These are phyloP conservation scores for Diplogasteroides magnus DNA, from an alignment of 1,140 invertebrate genomes.

Conservation along the genomic window DNA sequence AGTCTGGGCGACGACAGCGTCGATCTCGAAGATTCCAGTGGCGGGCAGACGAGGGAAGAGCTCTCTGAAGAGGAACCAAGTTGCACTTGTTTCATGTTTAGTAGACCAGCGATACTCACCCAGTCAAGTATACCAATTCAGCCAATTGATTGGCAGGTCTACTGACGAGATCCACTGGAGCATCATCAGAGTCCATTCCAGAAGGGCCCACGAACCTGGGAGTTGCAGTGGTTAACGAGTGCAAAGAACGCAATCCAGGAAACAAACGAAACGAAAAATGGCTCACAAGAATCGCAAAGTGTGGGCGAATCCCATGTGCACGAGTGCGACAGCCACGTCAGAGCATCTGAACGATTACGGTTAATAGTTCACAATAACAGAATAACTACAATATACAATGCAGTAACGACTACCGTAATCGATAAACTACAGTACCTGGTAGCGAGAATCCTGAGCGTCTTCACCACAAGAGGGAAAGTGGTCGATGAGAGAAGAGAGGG, in stretches of 20 bases:
- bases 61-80: conserved; percentile 41
- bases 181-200: neutral
- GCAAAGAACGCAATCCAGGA: conserved; percentile 27
- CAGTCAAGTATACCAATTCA: conserved; percentile 44
- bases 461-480: conserved; percentile 45
- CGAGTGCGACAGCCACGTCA: conserved; percentile 44
- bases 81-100: conserved; percentile 2
- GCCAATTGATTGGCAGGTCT: conserved; percentile 46
- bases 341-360: conserved; percentile 38
- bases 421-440: too few relatives aligned
- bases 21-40: conserved; percentile 40
- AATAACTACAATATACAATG: too few relatives aligned
- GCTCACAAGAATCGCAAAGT: neutral
- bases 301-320: conserved; percentile 34
- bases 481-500: conserved; percentile 40
- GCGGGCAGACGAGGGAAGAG: conserved; percentile 43
- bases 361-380: too few relatives aligned
- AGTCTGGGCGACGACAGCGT: conserved; percentile 20
- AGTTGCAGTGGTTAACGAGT: neutral
- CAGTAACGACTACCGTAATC: too few relatives aligned
- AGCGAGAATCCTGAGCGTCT: conserved; percentile 45
- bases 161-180: conserved; percentile 26
- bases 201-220: neutral
- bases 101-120: conserved; percentile 26
- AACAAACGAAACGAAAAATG: neutral